Evolutionary conservation across 2,888 invertebrate species (phyloP).

Genomic region (Chymomyza fuscimana): DNA sequence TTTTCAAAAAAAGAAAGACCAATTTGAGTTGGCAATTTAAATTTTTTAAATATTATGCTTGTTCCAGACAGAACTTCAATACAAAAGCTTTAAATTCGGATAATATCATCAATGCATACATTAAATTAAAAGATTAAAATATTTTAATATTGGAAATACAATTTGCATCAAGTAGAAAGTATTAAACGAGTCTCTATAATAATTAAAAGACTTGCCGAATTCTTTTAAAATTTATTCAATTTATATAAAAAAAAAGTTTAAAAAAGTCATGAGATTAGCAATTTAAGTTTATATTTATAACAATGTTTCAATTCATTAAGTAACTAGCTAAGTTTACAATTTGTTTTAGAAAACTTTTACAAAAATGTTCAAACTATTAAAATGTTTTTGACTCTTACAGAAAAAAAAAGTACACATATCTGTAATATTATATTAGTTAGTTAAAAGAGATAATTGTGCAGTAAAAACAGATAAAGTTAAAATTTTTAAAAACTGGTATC

Average conservation of each 20-base stretch:
- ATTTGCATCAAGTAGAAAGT: no score
- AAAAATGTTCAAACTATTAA: background rate
- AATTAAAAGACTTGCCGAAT: background rate
- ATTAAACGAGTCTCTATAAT: no score
- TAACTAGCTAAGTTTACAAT: slow-evolving; percentile 33
- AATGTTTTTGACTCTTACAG: background rate
- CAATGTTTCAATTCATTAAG: slow-evolving; percentile 31
- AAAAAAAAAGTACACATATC: background rate
- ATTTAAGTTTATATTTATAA: slow-evolving; percentile 36
- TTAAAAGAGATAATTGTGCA: slow-evolving; percentile 15
- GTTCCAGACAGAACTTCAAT: no score
- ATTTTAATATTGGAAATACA: no score
- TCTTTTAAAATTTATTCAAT: background rate
- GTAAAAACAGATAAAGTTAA: slow-evolving; percentile 16
- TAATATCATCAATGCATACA: no score
- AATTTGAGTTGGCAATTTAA: no score
- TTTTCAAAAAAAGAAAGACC: no score
- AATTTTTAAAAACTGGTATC: slow-evolving; percentile 6
- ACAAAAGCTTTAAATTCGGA: no score
- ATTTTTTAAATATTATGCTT: no score
- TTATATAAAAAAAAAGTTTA: background rate
- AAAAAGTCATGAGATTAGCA: slow-evolving; percentile 8
- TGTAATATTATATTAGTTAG: slow-evolving; percentile 13
- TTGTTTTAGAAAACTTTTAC: slow-evolving; percentile 20
- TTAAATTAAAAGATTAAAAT: no score